Conservation (phyloP, 1,140 invertebrate genomes). For the Cataglyphis hispanica region DNA sequence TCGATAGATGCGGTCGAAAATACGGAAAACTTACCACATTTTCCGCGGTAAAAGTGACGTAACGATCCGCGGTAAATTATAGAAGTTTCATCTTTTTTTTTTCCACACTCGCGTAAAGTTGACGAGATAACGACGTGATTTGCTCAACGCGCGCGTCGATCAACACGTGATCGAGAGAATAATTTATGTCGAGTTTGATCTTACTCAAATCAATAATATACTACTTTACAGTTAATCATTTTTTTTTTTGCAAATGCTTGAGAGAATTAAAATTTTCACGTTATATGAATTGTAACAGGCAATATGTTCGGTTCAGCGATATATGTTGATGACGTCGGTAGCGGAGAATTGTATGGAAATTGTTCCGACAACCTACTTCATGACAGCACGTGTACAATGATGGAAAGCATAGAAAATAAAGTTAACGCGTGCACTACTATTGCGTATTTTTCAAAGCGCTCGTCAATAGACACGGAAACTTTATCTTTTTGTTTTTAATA, state of each 20-base stretch:
- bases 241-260: not conserved
- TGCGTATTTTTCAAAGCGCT: slow-evolving; percentile 13
- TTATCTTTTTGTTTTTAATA: not conserved
- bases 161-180: not conserved
- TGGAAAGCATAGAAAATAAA: slow-evolving; percentile 37
- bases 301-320: slow-evolving; percentile 4
- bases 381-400: slow-evolving; percentile 1
- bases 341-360: slow-evolving; percentile 35
- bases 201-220: not conserved
- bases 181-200: slow-evolving; percentile 29
- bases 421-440: slow-evolving; percentile 1
- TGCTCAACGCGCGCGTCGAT: slow-evolving; percentile 4
- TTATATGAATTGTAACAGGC: not conserved
- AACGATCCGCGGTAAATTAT: slow-evolving; percentile 31
- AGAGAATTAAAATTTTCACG: slow-evolving; percentile 6
- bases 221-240: not conserved
- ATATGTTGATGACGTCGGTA: slow-evolving; percentile 12
- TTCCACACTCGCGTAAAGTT: not conserved
- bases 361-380: slow-evolving; percentile 5
- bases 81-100: not conserved
- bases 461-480: not conserved
- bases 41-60: not conserved
- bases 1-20: slow-evolving; percentile 18
- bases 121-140: not conserved
- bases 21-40: slow-evolving; percentile 7